Percentiles rank a stretch among this genome's conserved stretches.
Conservation (phyloP, 2,888 invertebrate species). For the Willowsia nigromaculata region DNA sequence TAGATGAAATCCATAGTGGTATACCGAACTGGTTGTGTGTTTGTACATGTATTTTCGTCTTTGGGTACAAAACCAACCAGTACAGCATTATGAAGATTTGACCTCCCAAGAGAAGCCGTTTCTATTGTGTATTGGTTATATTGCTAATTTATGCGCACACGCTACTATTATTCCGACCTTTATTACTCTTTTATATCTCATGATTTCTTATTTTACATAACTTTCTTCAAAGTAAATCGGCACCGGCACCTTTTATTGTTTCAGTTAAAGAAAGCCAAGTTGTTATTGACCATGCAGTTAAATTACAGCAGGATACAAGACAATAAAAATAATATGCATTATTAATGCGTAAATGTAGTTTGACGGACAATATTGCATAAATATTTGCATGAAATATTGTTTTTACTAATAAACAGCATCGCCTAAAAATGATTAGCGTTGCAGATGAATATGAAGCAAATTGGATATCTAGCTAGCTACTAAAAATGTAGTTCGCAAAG, state of each 20-base stretch:
- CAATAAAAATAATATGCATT: background rate
- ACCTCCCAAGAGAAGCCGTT: slow-evolving; percentile 50
- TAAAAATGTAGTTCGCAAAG: too few species aligned
- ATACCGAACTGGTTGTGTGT: background rate
- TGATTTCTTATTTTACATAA: background rate
- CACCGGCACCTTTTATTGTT: background rate
- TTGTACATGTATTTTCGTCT: too few species aligned
- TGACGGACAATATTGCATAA: too few species aligned
- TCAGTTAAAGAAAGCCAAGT: background rate
- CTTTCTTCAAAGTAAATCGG: background rate
- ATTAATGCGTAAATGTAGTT: background rate
- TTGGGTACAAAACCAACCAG: background rate
- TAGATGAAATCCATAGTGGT: background rate
- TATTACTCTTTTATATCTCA: slow-evolving; percentile 25
- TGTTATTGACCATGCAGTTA: background rate
- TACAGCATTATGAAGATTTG: slow-evolving; percentile 2
- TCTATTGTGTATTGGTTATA: background rate
- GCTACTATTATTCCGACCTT: slow-evolving; percentile 49
- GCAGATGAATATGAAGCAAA: too few species aligned
- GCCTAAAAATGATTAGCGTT: too few species aligned
- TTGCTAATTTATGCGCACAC: slow-evolving; percentile 56
- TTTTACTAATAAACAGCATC: too few species aligned
- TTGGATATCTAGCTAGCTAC: too few species aligned
- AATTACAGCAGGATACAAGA: background rate
- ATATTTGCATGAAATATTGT: too few species aligned